Base-by-base conservation (phyloP, 1,140 invertebrate genomes). In the Magallana ariakensis region DNA sequence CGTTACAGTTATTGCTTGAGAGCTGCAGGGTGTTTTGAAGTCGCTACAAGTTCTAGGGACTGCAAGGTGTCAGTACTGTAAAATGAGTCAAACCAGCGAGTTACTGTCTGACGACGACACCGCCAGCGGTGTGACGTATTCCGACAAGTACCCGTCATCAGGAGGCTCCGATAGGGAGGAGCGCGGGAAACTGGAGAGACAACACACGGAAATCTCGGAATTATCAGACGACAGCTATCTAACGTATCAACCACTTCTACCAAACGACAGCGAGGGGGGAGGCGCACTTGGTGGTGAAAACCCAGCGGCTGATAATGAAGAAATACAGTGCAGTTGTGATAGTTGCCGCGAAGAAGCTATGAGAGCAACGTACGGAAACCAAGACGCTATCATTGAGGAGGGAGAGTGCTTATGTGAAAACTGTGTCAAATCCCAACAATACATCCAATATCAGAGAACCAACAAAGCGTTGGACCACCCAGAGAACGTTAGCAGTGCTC, bases 31-130 rank as follows among this genome's bases (percentile, higher is more conserved):
- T 62, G 33, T 62, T 62, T 16, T n/a, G 15, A 62, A 15, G 11
- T 62, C 58, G 19, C 16, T 16, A 16, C 58, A 62, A 8, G 19
- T 16, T 62, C 58, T 62, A 19, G 58, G 22, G 8, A 33, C 26
- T 75, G 19, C 66, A 75, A 9, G 22, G 66, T 75, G 33, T 46
- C 1, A n/a, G n/a, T n/a, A 33, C 11, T 70, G 22, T 26, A 13
- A 75, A 82, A 86, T 86, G 85, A 86, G 85, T 22, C 85, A 86
- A 60, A 86, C 85, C 26, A 86, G 57, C 53, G 85, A 81, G 15
- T 58, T 86, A 16, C 57, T 86, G 46, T 86, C 85, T 16, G 85
- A 86, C 53, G 85, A 86, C 26, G 75, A 80, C 10, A 75, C 56
- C 7, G 85, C 70, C 10, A 86, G 85, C 56, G 70, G 54, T 10